Conservation (phyloP, 2,113 vertebrate species). For the Phalacrocorax carbo region DNA sequence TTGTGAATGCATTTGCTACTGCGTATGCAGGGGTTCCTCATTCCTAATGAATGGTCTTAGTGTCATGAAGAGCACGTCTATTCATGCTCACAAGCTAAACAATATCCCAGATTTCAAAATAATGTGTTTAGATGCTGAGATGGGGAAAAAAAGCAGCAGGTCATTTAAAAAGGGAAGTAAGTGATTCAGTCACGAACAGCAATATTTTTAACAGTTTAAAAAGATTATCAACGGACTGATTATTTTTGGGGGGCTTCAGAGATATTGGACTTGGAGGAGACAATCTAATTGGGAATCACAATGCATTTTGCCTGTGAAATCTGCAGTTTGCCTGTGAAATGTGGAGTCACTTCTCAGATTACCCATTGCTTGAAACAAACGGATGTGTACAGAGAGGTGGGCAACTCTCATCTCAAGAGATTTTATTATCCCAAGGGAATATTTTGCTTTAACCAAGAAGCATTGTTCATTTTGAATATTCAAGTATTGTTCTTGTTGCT, state of each 20-base stretch:
- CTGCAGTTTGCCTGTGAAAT: neutral
- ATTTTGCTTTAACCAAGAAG: neutral
- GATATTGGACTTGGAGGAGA: neutral
- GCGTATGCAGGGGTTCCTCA: neutral
- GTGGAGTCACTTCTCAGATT: neutral
- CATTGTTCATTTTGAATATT: neutral
- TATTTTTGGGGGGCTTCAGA: neutral
- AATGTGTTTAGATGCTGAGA: neutral
- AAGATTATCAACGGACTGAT: fast-evolving
- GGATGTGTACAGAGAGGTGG: neutral
- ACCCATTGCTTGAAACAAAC: neutral
- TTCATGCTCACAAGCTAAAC: neutral
- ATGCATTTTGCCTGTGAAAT: neutral
- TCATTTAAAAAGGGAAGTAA: neutral
- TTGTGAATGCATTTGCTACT: neutral
- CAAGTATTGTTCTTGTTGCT: neutral
- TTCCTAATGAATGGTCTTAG: neutral
- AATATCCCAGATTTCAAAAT: neutral
- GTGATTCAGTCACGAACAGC: neutral
- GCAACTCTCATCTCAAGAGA: neutral
- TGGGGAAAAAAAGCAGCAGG: neutral
- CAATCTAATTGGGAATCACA: neutral
- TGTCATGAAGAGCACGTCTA: neutral
- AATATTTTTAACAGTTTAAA: neutral
- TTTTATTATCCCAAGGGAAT: neutral